Evolutionary conservation across 2,113 vertebrate genomes (phyloP).

Genomic region (Dasyprocta punctata): DNA sequence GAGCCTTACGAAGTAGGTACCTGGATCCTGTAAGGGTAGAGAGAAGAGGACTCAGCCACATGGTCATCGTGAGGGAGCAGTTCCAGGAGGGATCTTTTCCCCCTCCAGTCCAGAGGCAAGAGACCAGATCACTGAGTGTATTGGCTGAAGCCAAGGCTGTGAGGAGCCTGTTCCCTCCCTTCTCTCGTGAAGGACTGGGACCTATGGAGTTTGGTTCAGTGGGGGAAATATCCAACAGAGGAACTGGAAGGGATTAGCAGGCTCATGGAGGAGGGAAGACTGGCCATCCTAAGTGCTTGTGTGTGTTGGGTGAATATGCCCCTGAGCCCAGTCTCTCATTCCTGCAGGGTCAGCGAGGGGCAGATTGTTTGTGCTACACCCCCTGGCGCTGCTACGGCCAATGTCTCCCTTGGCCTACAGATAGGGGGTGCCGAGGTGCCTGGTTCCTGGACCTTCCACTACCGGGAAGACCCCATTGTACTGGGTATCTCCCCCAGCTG

Average conservation of each 20-base stretch:
- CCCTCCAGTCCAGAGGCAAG: neutral
- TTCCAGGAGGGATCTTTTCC: neutral
- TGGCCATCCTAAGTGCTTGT: neutral
- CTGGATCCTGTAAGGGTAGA: neutral
- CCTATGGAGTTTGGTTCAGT: neutral
- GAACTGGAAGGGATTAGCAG: neutral
- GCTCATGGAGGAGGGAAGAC: neutral
- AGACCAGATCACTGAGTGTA: neutral
- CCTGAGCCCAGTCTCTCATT: neutral
- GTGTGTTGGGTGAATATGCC: neutral
- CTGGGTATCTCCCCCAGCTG: conserved; percentile 89
- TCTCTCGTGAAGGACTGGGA: neutral
- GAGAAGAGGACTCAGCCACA: neutral
- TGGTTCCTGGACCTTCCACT: conserved; percentile 90
- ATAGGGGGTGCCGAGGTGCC: conserved; percentile 90
- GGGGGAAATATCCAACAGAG: neutral
- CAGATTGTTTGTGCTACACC: conserved; percentile 80
- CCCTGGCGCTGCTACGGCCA: neutral
- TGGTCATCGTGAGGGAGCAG: neutral
- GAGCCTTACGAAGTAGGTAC: neutral
- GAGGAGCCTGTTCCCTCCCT: neutral
- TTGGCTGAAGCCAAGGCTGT: neutral
- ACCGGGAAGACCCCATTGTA: conserved; percentile 90
- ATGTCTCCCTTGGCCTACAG: conserved; percentile 84
- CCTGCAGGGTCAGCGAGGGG: conserved; percentile 76